Conservation (phyloP, 2,113 vertebrate genomes). For the Tylochromis polylepis region DNA sequence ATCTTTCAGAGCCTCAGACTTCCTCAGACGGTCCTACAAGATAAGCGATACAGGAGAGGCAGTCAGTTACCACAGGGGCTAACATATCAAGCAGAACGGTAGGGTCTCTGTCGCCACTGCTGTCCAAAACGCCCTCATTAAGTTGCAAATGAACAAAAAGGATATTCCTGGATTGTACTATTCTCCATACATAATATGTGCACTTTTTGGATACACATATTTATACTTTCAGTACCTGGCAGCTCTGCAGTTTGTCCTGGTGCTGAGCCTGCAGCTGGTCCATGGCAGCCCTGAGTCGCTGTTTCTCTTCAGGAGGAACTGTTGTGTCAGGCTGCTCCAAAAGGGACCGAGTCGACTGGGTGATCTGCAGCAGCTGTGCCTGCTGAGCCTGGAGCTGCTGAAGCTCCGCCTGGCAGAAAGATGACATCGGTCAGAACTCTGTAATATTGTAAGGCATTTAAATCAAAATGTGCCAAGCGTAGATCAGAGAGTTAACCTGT, state of each 20-base stretch:
- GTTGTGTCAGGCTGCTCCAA: constrained; percentile 81
- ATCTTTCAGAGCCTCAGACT: constrained; percentile 78
- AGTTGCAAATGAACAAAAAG: neutral
- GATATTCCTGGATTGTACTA: accelerated
- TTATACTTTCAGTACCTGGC: constrained; percentile 64
- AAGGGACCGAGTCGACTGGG: constrained; percentile 82
- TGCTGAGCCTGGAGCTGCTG: constrained; percentile 90
- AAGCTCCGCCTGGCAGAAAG: constrained; percentile 73
- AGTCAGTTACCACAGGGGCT: neutral
- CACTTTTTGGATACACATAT: neutral
- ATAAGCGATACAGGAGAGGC: neutral
- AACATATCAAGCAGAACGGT: neutral
- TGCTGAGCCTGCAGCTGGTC: constrained; percentile 79
- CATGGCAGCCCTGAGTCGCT: constrained; percentile 73
- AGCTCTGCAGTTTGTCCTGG: constrained; percentile 67
- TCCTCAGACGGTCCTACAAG: constrained; percentile 77
- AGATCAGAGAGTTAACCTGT: constrained; percentile 72
- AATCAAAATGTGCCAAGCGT: neutral
- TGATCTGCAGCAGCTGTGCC: constrained; percentile 82
- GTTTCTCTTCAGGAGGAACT: constrained; percentile 76
- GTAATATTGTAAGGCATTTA: neutral
- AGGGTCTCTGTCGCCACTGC: no score
- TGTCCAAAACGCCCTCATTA: accelerated
- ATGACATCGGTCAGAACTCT: neutral
- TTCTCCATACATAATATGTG: neutral